Base-by-base conservation (phyloP, 2,113 vertebrate genomes). In the Antechinus stuartii region DNA sequence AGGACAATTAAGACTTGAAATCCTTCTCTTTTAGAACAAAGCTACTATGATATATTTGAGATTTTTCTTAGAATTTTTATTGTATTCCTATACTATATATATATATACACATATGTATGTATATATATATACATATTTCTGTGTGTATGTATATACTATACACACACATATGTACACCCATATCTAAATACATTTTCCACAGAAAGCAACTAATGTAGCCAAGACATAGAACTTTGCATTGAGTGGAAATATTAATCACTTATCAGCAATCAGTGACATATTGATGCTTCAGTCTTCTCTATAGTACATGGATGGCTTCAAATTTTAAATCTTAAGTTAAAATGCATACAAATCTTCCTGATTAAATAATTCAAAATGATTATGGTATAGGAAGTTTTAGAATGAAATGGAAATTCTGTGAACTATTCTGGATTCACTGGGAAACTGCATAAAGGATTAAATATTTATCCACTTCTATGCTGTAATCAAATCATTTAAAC, bases 351-450 rank as follows among this genome's bases (percentile, higher is more conserved):
- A 97, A 96, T 96, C 90, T 94, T 91, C 84, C 89, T 11, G 94
- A 92, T 97, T 98, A 98, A 98, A 98, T 98, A 98, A 98, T 98
- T 98, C 94, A 98, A 42, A 96, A 46, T 96, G 93, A 98, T 98
- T 98, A 97, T 94, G 76, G 97, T 96, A 25, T 49, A 27, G 91
- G 96, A 95, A 93, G 26, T 91, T 94, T 97, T 96, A 96, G 96
- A 97, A 97, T 93, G 95, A 94, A 94, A 96, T 93, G 98, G 92
- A 95, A 97, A 97, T 92, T 93, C 11, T 95, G 94, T 95, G 98
- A 97, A 98, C 97, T 92, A 89, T 95, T 97, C 95, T 54, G 97
- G 98, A 98, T 98, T 97, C 97, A 97, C 42, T 47, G 96, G 98
- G 57, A 95, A 98, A 93, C 84, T 89, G 56, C 92, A 93, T 92